Evolutionary conservation across 2,888 invertebrate genomes (phyloP), one percentile per base, ranked within the genome.

Genomic region (Zaprionus obscuricornis): DNA sequence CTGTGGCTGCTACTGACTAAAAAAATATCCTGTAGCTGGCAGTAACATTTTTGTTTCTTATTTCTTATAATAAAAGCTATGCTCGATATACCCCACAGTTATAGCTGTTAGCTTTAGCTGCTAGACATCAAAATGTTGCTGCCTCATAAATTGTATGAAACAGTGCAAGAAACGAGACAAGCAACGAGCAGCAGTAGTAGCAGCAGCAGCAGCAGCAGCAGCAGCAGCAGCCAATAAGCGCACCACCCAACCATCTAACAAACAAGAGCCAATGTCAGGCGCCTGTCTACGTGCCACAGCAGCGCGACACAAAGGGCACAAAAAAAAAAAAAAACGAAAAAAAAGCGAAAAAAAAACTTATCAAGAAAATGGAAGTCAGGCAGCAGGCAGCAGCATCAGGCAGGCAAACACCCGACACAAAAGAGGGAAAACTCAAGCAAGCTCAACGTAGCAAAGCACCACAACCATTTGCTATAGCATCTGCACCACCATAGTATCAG

Each of bases 301-400:
- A 31, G 31, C 31, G 13, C 5, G 27, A 49, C 43, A 68, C 84
- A 76, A 72, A 76, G 81, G 76, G 72, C 84, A 66, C 66, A 58
- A 52, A 50, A 57, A 43, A 27, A 31, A 33, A 7, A 70, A 46
- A 43, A 42, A 29, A 40, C 13, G 45, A 51, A 50, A 70, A 65
- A 22, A 20, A 29, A 16, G 24, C 34, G 14, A 29, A 6, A 56
- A 45, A 39, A 55, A 36, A 55, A 77, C 70, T 79, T 77, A 84
- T 77, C 84, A 77, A 81, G 76, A 83, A 76, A 76, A 76, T 83
- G 84, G 84, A 76, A 76, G 81, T 72, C 76, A 70, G 58, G 50
- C 74, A 54, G 62, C 74, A 66, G 55, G 40, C 59, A 42, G 33
- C 49, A 54, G 46, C 51, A 46, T 50, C 58, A 52, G n/a, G n/a